Conservation (phyloP, 2,797 vertebrate species). For the Girardinus metallicus region DNA sequence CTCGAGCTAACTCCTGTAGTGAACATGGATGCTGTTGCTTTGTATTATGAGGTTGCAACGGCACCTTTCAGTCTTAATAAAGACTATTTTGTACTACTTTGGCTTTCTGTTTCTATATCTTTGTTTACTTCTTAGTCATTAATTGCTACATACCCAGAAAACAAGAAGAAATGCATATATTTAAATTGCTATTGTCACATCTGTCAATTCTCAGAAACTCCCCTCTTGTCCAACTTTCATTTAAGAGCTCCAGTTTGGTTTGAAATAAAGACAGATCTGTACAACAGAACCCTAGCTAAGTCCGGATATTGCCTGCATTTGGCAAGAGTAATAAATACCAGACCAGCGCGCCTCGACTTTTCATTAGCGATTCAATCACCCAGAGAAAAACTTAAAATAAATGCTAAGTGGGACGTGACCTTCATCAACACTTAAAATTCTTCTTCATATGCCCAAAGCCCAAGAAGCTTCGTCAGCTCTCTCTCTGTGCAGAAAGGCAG, state of each 20-base stretch:
- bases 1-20: neutral
- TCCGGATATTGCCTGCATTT: neutral
- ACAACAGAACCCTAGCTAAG: constrained; percentile 14
- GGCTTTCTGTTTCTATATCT: neutral
- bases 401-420: constrained; percentile 19
- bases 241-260: constrained; percentile 40
- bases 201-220: constrained; percentile 25
- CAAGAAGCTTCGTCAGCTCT: constrained; percentile 32
- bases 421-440: constrained; percentile 42
- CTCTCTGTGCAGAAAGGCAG: constrained; percentile 28
- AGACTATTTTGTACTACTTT: neutral
- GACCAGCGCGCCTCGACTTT: constrained; percentile 25
- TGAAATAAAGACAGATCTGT: constrained; percentile 47
- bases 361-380: constrained; percentile 17
- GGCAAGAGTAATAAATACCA: neutral
- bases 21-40: neutral
- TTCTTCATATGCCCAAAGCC: constrained; percentile 14
- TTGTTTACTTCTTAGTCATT: neutral
- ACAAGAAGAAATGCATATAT: neutral
- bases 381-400: constrained; percentile 22
- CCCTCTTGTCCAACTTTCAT: constrained; percentile 30
- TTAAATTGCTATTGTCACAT: neutral
- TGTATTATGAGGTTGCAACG: neutral
- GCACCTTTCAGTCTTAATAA: neutral
- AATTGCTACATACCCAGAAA: neutral